phyloP scores from a whole-genome alignment of 2,888 invertebrate species.

The Rutpela maculata region DNA sequence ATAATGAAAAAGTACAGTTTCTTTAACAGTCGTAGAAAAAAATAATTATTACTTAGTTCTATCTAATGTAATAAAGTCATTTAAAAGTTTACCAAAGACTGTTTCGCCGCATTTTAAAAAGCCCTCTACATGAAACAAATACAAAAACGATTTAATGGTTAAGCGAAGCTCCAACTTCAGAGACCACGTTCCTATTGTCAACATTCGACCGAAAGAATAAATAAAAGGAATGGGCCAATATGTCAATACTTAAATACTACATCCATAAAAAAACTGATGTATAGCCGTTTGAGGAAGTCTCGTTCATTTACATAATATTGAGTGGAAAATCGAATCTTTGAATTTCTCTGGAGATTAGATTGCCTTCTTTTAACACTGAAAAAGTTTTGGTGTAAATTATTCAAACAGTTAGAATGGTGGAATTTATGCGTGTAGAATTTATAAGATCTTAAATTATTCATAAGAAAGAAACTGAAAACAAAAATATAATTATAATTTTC shows the following conservation, averaged over 20 bases:
- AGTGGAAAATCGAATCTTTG: constrained; percentile 53
- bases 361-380: constrained; percentile 50
- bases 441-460: constrained; percentile 36
- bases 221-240: constrained; percentile 16
- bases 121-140: background rate
- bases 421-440: constrained; percentile 54
- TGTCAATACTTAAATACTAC: constrained; percentile 21
- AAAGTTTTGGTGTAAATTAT: constrained; percentile 56
- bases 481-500: constrained; percentile 11
- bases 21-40: too few relatives aligned
- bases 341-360: constrained; percentile 53
- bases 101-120: background rate
- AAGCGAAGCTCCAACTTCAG: background rate
- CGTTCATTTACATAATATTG: constrained; percentile 52
- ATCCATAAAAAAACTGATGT: constrained; percentile 31
- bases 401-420: constrained; percentile 55
- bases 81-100: too few relatives aligned
- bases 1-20: too few relatives aligned
- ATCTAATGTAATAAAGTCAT: too few relatives aligned
- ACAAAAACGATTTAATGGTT: constrained; percentile 1
- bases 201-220: background rate
- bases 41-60: too few relatives aligned
- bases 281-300: constrained; percentile 44
- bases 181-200: constrained; percentile 1
- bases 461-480: constrained; percentile 18